Evolutionary conservation across 2,888 invertebrate genomes (phyloP), one percentile per base, ranked within the genome.

Genomic region (Chymomyza amoena): DNA sequence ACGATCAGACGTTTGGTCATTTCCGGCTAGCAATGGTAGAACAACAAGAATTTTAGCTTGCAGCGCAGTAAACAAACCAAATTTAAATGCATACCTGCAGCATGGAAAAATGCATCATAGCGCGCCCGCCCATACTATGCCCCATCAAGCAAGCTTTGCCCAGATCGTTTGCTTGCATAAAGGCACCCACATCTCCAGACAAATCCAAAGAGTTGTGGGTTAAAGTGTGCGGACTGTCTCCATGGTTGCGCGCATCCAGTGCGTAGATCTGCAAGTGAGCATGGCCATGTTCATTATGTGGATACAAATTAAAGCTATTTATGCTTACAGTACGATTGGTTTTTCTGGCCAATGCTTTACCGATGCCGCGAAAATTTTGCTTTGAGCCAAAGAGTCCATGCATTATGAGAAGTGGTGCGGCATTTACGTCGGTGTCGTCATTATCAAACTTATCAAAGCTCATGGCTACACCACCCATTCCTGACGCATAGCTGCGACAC

Each of bases 71-170:
- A n/a, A 52, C 25, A 28, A 50, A 20, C 28, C 68, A 61, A 25
- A 25, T 25, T 60, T 25, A 56, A 60, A 39, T 52, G 79, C 92
- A 81, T 92, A 95, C 95, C 92, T 94, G 93, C 90, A 93, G 93
- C 63, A 98, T 92, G 54, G 98, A 96, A 66, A 96, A 93, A 66
- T 94, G 94, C 98, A 98, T 98, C 84, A 96, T 95, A 7, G 96
- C 94, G 73, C 97, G 94, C n/a, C 98, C 99, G 20, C 98, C 98
- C 97, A 99, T 97, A 80, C 98, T 98, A 91, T 99, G 98, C 0
- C 98, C 98, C 84, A 99, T 91, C 18, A 97, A 88, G 5, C 95
- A 93, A 1, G 95, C 94, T 90, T 50, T 77, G 6, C 25, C 5
- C 1, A 75, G n/a, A 1, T 71, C 60, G 0, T 66, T 70, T 15